Evolutionary conservation across 2,113 vertebrate species (phyloP).

Genomic region (Plotosus lineatus): DNA sequence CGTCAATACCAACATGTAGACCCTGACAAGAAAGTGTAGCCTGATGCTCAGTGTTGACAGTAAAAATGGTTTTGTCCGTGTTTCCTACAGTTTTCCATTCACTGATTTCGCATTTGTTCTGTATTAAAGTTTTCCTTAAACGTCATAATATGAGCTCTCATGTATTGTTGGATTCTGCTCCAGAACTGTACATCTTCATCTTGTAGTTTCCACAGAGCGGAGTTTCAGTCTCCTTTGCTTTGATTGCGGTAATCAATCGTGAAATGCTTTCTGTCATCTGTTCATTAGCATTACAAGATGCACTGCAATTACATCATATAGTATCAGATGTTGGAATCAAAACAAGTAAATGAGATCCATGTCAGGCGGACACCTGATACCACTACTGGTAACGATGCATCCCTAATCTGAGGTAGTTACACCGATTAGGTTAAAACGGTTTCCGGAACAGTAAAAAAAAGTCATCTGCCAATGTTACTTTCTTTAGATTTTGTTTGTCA

Average conservation of each 20-base stretch:
- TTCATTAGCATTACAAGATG: background rate
- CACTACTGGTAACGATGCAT: background rate
- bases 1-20: too few species aligned
- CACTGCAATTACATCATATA: background rate
- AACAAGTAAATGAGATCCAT: background rate
- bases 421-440: background rate
- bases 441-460: slow-evolving; percentile 4
- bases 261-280: background rate
- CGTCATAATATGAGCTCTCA: background rate
- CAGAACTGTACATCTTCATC: too few species aligned
- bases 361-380: background rate
- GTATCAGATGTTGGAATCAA: background rate
- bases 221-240: background rate
- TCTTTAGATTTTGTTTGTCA: slow-evolving; percentile 2
- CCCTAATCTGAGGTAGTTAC: background rate
- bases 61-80: background rate
- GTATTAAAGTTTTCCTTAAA: background rate
- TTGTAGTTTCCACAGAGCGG: background rate
- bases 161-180: background rate
- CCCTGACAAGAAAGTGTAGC: background rate
- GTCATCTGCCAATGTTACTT: background rate
- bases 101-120: background rate
- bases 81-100: background rate
- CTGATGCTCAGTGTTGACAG: background rate
- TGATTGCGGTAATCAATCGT: background rate